These are phyloP conservation scores for Melinaea marsaeus DNA, from an alignment of 2,888 invertebrate species.

Conservation along the genomic window DNA sequence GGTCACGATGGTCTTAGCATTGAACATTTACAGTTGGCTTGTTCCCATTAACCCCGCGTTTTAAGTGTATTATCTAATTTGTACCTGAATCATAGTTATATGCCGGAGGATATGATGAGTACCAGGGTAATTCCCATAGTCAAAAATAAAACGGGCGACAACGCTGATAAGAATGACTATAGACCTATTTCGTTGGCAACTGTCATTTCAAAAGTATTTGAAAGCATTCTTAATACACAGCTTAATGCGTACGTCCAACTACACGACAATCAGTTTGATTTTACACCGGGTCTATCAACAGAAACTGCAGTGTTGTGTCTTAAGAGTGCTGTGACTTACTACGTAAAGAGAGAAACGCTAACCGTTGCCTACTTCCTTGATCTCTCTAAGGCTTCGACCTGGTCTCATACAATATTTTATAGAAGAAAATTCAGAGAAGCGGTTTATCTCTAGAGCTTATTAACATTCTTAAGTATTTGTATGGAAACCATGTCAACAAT, in stretches of 20 bases:
- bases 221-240: not conserved
- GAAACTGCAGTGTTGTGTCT: constrained; percentile 1
- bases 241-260: too few relatives aligned
- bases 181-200: constrained; percentile 15
- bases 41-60: constrained; percentile 27
- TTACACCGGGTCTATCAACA: too few relatives aligned
- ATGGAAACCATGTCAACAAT: too few relatives aligned
- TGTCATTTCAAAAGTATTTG: constrained; percentile 6
- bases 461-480: too few relatives aligned
- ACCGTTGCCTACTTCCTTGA: not conserved
- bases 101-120: constrained; percentile 12
- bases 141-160: constrained; percentile 20
- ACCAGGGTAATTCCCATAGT: constrained; percentile 24
- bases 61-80: constrained; percentile 20
- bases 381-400: too few relatives aligned
- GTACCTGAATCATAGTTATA: not conserved
- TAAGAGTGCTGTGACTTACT: constrained; percentile 13
- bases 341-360: constrained; percentile 7
- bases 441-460: too few relatives aligned
- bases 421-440: too few relatives aligned
- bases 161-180: constrained; percentile 12
- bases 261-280: too few relatives aligned
- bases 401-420: too few relatives aligned
- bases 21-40: not conserved
- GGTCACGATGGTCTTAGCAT: constrained; percentile 8